Evolutionary conservation across 2,888 invertebrate genomes (phyloP).

Genomic region (Bellardia pandia): DNA sequence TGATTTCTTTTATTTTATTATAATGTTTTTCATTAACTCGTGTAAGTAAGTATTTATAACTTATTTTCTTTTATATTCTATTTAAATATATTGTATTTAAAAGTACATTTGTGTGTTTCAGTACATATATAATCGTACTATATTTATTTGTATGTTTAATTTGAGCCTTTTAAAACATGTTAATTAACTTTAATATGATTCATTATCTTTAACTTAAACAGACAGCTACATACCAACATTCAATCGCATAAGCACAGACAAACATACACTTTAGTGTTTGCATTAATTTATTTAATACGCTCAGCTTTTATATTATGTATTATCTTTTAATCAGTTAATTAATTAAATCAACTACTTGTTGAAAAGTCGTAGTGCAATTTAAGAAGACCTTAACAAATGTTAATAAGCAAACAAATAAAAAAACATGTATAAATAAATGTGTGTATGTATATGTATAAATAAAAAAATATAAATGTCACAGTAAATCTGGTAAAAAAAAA

Average conservation of each 20-base stretch:
- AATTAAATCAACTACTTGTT: conserved; percentile 11
- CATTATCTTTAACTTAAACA: conserved; percentile 26
- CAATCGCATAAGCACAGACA: not conserved
- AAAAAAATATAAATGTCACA: too few relatives aligned
- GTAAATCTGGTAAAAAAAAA: too few relatives aligned
- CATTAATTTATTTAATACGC: not conserved
- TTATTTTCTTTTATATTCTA: not conserved
- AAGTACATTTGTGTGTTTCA: not conserved
- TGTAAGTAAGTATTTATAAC: not conserved
- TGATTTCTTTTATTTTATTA: not conserved
- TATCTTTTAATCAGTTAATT: conserved; percentile 30
- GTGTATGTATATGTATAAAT: too few relatives aligned
- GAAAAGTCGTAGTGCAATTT: not conserved
- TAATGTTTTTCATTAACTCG: too few relatives aligned
- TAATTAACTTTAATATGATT: conserved; percentile 51
- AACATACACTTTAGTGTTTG: not conserved
- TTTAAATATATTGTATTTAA: not conserved
- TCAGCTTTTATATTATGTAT: not conserved
- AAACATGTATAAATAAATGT: too few relatives aligned
- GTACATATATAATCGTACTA: not conserved
- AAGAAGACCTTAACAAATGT: not conserved
- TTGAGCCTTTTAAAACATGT: conserved; percentile 42
- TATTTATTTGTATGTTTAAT: conserved; percentile 7
- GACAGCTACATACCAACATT: not conserved
- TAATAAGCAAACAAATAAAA: not conserved